Evolutionary conservation across 2,797 vertebrate species (phyloP), one percentile per base, ranked within the genome.

Genomic region (Sorex maritimensis): DNA sequence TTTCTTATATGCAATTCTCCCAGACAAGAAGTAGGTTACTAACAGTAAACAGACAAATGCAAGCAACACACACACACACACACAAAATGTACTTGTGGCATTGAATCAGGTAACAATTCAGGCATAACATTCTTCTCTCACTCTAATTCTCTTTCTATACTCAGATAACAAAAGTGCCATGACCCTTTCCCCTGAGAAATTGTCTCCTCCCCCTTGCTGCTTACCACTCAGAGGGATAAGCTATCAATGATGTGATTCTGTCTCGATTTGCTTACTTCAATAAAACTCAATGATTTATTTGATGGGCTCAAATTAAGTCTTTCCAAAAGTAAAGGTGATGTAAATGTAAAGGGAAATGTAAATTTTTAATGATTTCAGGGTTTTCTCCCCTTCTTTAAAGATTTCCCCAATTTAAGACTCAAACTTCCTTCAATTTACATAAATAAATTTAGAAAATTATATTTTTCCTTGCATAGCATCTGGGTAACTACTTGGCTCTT

Each of bases 391-490:
- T 63, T 7, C 12, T 86, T 92, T n/a, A 75, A 88, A 75, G 3
- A 63, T 81, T 15, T 9, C 46, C 21, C 41, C 21, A 41, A 74
- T 41, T 52, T 68, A 84, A 46, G 71, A 88, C 61, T 24, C 30
- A 68, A 58, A 9, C 72, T 94, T 88, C 61, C 21, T 13, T 2
- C 28, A 28, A 17, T 88, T 77, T 85, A 26, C 72, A 83, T 91
- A 55, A 85, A 71, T 81, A 65, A 46, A 78, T 84, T 82, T 55
- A 15, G 52, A 55, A 75, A 83, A 92, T 61, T 87, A 71, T 81
- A 65, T 46, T 78, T 84, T 82, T 55, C 7, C 34, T n/a, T 58
- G 17, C 74, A 38, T 17, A 28, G 87, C 55, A 55, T 71, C 71
- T 75, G 3, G 10, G 13, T 90, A 85, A 72, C 49, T 52, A 11